These are phyloP conservation scores for Cheilosia impressa DNA, from an alignment of 2,888 invertebrate genomes.

Conservation along the genomic window DNA sequence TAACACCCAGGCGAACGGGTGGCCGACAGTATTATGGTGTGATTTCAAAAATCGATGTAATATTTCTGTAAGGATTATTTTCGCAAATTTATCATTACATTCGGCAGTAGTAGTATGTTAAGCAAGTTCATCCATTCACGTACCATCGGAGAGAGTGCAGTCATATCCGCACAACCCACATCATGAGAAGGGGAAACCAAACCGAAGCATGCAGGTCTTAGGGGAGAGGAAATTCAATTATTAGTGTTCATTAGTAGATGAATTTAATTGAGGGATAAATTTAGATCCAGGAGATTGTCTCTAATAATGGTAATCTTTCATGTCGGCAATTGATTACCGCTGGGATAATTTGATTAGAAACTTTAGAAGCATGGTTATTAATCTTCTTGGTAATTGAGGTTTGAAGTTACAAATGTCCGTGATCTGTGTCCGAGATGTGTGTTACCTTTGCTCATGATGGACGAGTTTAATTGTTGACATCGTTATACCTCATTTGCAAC, in stretches of 20 bases:
- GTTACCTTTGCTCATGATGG: background rate
- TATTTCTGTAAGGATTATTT: constrained; percentile 61
- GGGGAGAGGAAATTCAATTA: constrained; percentile 55
- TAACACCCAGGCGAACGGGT: background rate
- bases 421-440: too few species aligned
- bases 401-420: constrained; percentile 16
- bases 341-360: constrained; percentile 66
- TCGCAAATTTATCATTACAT: constrained; percentile 57
- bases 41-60: constrained; percentile 64
- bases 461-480: background rate
- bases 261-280: constrained; percentile 69
- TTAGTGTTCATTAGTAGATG: constrained; percentile 64
- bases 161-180: background rate
- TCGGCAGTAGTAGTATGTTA: constrained; percentile 8
- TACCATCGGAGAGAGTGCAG: background rate
- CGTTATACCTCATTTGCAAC: too few species aligned
- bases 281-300: constrained; percentile 59
- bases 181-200: background rate
- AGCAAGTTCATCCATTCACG: background rate
- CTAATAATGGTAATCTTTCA: constrained; percentile 63
- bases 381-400: constrained; percentile 47
- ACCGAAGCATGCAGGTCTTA: constrained; percentile 13
- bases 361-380: constrained; percentile 49
- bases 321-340: constrained; percentile 55
- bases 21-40: constrained; percentile 8